Conservation (phyloP, 2,113 vertebrate species). For the Phyllostomus discolor region DNA sequence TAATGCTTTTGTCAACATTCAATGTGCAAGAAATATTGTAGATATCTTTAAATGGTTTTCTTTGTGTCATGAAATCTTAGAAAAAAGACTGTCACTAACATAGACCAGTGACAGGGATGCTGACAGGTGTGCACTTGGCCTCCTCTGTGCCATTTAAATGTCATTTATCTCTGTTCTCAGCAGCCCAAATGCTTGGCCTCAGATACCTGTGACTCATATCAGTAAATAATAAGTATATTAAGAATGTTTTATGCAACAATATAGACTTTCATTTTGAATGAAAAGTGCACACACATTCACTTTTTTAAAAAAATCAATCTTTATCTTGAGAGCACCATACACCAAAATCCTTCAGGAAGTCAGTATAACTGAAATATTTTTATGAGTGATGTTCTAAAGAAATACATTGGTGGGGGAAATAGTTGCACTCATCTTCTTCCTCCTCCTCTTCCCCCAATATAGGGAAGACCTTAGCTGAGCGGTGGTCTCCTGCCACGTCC, state of each 20-base stretch:
- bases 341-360: neutral
- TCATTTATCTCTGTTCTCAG: neutral
- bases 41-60: neutral
- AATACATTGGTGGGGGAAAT: neutral
- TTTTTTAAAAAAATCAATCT: conserved; percentile 12
- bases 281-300: neutral
- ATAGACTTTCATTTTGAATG: conserved; percentile 28
- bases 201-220: neutral
- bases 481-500: neutral
- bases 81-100: neutral
- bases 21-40: neutral
- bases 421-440: neutral
- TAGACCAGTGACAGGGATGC: neutral
- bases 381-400: neutral
- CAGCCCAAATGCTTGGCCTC: neutral
- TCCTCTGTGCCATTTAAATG: neutral
- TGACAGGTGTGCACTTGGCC: neutral
- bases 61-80: neutral
- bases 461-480: neutral
- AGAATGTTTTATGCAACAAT: neutral
- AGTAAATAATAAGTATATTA: conserved; percentile 23
- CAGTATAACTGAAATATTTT: neutral
- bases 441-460: neutral
- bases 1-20: neutral
- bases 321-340: neutral